A percentile compares a stretch with the other conserved stretches of the same genome.
phyloP scores from a whole-genome alignment of 2,797 vertebrate species.

The Loris lydekkerianus region DNA sequence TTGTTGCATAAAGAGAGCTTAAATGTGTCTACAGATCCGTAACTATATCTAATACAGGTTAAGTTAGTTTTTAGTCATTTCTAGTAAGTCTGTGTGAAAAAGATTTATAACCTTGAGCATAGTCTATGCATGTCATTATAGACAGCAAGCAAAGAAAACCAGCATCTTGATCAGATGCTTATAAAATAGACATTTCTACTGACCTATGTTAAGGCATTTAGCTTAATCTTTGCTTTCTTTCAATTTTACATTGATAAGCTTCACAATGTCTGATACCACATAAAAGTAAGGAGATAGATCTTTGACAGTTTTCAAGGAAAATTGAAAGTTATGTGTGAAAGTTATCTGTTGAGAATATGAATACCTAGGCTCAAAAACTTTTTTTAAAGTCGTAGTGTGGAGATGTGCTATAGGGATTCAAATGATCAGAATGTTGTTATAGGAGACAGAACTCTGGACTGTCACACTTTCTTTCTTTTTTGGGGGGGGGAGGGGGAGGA shows the following conservation, averaged over 20 bases:
- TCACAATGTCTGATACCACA: constrained; percentile 52
- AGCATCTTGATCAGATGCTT: constrained; percentile 67
- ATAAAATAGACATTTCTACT: constrained; percentile 78
- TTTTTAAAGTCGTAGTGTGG: not conserved
- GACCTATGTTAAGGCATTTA: constrained; percentile 53
- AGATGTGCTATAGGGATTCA: not conserved
- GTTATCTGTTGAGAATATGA: constrained; percentile 52
- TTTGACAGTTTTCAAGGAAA: constrained; percentile 78
- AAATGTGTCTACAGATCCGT: constrained; percentile 69
- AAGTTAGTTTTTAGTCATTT: constrained; percentile 79
- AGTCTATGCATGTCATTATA: constrained; percentile 50
- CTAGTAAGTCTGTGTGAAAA: constrained; percentile 25
- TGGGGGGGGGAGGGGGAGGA: not conserved
- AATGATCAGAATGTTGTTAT: not conserved
- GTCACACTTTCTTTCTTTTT: not conserved
- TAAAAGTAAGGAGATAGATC: constrained; percentile 79
- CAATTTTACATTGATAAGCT: constrained; percentile 76
- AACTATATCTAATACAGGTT: constrained; percentile 79
- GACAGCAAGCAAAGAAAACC: constrained; percentile 2
- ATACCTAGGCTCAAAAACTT: not conserved
- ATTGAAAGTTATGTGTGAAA: constrained; percentile 23
- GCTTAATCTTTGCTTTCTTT: constrained; percentile 79
- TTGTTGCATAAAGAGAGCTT: constrained; percentile 79
- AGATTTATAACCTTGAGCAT: constrained; percentile 68
- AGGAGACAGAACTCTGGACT: not conserved